phyloP scores from a whole-genome alignment of 1,140 invertebrate genomes.

The Drosophila melanica region DNA sequence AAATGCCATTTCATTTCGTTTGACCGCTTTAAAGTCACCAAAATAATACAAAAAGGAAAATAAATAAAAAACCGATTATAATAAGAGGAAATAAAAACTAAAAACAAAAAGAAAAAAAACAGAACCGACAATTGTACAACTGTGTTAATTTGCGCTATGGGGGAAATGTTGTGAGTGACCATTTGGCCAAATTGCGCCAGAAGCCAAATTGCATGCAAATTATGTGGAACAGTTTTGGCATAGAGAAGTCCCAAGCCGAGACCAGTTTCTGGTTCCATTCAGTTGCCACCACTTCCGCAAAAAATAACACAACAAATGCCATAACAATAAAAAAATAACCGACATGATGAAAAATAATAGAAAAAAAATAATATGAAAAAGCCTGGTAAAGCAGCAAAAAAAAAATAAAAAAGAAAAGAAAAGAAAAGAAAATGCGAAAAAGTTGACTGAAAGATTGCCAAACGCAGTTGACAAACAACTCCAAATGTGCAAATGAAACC shows the following conservation, averaged over 20 bases:
- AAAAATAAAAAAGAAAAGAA: constrained; percentile 20
- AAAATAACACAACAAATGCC: constrained; percentile 43
- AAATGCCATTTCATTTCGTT: constrained; percentile 78
- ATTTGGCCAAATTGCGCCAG: constrained; percentile 73
- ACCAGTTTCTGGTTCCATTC: constrained; percentile 30
- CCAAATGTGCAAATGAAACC: constrained; percentile 16
- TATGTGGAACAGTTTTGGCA: constrained; percentile 61
- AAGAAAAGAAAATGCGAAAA: constrained; percentile 28
- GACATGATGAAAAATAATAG: constrained; percentile 1
- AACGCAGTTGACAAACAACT: constrained; percentile 20
- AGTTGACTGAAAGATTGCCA: constrained; percentile 18
- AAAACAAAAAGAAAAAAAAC: constrained; percentile 3
- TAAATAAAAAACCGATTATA: constrained; percentile 20
- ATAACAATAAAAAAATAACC: constrained; percentile 34
- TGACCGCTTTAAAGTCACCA: constrained; percentile 59
- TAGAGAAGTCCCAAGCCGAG: constrained; percentile 13
- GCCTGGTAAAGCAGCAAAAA: no score
- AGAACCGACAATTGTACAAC: constrained; percentile 59
- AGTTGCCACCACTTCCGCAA: constrained; percentile 46
- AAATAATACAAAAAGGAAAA: constrained; percentile 13
- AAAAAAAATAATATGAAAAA: neutral
- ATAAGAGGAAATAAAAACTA: neutral
- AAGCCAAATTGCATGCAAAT: constrained; percentile 80
- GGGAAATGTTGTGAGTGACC: constrained; percentile 54
- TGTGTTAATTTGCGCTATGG: constrained; percentile 72